Percentiles rank a stretch among this genome's conserved stretches.
Conservation (phyloP, 1,140 invertebrate genomes). For the Mylabris phalerata region DNA sequence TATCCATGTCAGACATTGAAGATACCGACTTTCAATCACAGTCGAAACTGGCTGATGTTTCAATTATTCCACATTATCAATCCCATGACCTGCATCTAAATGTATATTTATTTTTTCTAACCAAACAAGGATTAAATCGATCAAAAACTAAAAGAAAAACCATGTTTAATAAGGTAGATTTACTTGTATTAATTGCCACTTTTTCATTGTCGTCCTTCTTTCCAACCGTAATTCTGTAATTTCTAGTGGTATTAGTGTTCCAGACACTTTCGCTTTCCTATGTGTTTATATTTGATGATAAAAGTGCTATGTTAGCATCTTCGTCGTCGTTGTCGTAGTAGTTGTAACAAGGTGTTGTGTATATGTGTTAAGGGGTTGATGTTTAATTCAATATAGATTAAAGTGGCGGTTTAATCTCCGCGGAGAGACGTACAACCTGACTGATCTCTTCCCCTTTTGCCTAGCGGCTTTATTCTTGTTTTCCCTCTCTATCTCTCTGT, state of each 20-base stretch:
- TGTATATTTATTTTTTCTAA: too few relatives aligned
- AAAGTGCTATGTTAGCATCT: too few relatives aligned
- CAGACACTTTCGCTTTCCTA: too few relatives aligned
- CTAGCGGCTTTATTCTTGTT: constrained; percentile 10
- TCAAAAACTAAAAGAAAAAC: too few relatives aligned
- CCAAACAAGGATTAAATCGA: too few relatives aligned
- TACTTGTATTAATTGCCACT: too few relatives aligned
- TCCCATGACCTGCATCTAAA: background rate
- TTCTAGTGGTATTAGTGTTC: too few relatives aligned
- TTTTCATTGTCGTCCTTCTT: too few relatives aligned
- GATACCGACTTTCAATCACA: constrained; percentile 26
- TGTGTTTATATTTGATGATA: too few relatives aligned
- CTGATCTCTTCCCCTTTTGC: constrained; percentile 18
- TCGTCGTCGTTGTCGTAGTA: background rate
- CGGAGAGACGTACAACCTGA: constrained; percentile 19
- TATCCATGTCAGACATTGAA: constrained; percentile 23
- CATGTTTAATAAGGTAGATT: too few relatives aligned
- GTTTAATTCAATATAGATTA: constrained; percentile 32
- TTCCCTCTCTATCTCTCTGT: constrained; percentile 4
- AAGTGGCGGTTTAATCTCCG: constrained; percentile 28
- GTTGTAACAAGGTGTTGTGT: constrained; percentile 13
- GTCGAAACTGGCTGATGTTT: constrained; percentile 22
- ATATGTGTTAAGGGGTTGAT: constrained; percentile 24
- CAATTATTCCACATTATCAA: constrained; percentile 22
- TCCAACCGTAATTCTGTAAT: too few relatives aligned